Conservation (phyloP, 2,113 vertebrate genomes). For the Peucedramus taeniatus region DNA sequence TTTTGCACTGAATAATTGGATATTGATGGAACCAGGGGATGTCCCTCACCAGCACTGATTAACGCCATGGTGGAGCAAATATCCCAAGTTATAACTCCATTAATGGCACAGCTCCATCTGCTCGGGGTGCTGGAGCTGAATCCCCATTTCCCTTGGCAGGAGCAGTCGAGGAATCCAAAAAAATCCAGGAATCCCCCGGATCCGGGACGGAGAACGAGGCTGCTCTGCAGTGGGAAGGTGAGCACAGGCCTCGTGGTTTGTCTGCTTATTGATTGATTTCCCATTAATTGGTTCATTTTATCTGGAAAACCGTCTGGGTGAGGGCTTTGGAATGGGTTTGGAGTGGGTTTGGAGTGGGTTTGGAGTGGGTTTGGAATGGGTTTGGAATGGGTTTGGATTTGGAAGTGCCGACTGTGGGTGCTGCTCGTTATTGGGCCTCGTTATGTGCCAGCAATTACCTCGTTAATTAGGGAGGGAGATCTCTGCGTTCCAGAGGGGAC, state of each 20-base stretch:
- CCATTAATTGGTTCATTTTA: fast-evolving
- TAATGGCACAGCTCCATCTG: neutral
- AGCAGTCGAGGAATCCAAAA: neutral
- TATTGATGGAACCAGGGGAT: no score
- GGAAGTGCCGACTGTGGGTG: neutral
- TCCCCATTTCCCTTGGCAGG: neutral
- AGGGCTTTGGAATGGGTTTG: neutral
- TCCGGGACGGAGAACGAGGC: neutral
- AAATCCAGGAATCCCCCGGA: neutral
- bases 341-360: neutral
- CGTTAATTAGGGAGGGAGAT: neutral
- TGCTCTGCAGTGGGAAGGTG: neutral
- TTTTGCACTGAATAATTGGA: neutral
- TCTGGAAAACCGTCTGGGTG: fast-evolving
- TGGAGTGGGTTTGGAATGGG: neutral
- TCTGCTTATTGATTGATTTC: fast-evolving
- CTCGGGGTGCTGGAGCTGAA: neutral
- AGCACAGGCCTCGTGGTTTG: neutral
- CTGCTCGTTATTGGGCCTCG: neutral
- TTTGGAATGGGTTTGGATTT: neutral
- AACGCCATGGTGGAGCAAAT: neutral
- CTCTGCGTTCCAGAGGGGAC: neutral
- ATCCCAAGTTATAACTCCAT: neutral
- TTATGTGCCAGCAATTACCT: neutral
- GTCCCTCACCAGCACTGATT: neutral